phyloP scores from a whole-genome alignment of 2,113 vertebrate genomes.

The Callopanchax toddi region DNA sequence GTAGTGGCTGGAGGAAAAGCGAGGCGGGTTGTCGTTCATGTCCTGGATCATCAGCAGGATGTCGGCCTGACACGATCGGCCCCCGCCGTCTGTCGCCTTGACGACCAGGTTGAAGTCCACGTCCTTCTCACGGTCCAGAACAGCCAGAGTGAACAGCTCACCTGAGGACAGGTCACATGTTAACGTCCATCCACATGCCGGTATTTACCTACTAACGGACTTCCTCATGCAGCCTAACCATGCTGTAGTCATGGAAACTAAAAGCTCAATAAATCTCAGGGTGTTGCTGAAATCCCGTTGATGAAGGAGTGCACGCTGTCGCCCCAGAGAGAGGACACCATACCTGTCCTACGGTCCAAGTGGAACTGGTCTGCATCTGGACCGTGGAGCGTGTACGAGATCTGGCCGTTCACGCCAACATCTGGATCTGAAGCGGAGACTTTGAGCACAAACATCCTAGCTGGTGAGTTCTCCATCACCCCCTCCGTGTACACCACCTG shows the following conservation, averaged over 20 bases:
- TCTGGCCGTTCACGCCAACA: constrained; percentile 85
- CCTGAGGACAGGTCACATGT: constrained; percentile 70
- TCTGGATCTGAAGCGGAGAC: constrained; percentile 89
- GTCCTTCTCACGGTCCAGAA: constrained; percentile 87
- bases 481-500: constrained; percentile 88
- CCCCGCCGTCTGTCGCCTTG: constrained; percentile 93
- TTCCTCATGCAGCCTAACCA: neutral
- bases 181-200: too few species aligned
- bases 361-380: constrained; percentile 88
- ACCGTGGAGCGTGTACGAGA: constrained; percentile 91
- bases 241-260: too few species aligned
- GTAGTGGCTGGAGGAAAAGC: constrained; percentile 89
- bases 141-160: constrained; percentile 85
- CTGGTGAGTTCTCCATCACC: constrained; percentile 87
- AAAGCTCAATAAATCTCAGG: too few species aligned
- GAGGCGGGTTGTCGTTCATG: constrained; percentile 90
- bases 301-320: too few species aligned
- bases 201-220: too few species aligned
- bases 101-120: constrained; percentile 83
- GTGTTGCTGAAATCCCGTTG: too few species aligned
- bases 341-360: constrained; percentile 89
- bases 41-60: constrained; percentile 85
- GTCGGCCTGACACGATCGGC: constrained; percentile 91
- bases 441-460: constrained; percentile 85
- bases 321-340: constrained; percentile 16